A percentile compares a stretch with the other conserved stretches of the same genome.
These are phyloP conservation scores for Megaceryle torquata DNA, from an alignment of 2,113 vertebrate genomes.

Conservation along the genomic window DNA sequence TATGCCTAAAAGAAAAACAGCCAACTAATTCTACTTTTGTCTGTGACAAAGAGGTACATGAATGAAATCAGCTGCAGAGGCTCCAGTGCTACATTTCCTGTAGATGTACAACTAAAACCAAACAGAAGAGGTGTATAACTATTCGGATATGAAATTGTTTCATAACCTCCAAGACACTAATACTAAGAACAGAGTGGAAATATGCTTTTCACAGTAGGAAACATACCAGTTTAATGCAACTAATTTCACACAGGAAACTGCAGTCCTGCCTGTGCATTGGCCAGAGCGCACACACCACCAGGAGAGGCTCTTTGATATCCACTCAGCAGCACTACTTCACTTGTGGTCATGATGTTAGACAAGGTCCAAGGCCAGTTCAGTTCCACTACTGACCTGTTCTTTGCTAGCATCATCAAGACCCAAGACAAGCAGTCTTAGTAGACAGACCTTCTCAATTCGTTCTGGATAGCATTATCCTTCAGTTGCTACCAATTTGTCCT, in stretches of 20 bases:
- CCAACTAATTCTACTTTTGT: not conserved
- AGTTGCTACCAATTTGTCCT: not conserved
- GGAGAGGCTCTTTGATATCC: not conserved
- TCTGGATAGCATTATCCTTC: not conserved
- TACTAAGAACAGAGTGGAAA: not conserved
- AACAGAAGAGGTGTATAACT: not conserved
- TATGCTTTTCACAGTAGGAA: not conserved
- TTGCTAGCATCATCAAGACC: not conserved
- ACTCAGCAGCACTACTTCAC: not conserved
- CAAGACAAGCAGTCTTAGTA: not conserved
- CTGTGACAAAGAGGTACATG: not conserved
- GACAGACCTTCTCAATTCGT: not conserved
- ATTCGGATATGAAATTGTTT: not conserved
- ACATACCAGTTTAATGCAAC: not conserved
- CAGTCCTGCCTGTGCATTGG: not conserved
- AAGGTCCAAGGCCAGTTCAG: accelerated
- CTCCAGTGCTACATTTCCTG: not conserved
- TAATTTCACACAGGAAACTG: not conserved
- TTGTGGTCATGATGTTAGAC: not conserved
- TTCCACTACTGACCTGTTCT: not conserved
- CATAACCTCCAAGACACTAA: not conserved
- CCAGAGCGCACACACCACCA: accelerated
- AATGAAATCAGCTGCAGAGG: not conserved
- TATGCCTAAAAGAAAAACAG: not conserved
- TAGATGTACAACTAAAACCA: not conserved